Base-by-base conservation (phyloP, 2,113 vertebrate species). In the Okapia johnstoni region DNA sequence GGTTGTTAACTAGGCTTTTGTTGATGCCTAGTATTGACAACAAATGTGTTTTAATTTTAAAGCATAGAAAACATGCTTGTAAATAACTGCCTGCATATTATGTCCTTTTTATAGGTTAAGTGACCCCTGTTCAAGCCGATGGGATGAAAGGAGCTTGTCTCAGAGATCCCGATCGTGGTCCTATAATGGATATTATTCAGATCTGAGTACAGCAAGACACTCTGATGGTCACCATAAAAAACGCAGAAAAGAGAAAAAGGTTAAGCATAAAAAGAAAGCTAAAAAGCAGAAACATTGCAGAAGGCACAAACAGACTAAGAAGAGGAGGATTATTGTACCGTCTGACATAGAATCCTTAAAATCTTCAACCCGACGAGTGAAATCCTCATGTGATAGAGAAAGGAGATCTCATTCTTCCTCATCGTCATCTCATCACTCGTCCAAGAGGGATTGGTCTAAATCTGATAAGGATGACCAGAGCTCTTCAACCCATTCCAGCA, bases 251-350 rank as follows among this genome's bases (percentile, higher is more conserved):
- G 99, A 99, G 97, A 99, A 99, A 97, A 99, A 99, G 95, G 91
- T 98, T 90, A 99, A 99, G 80, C 99, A 98, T 90, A 99, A 99
- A 98, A 99, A 99, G 98, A 99, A 99, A 97, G 98, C 99, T 30
- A 99, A 99, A 98, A 99, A 99, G 98, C 99, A 98, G 52, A 99
- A 99, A 81, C 99, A 99, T 83, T 98, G 98, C 88, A 99, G 99
- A 98, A 99, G 99, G 95, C 99, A 99, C 97, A 99, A 99, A 58
- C 99, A 99, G 98, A 98, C 66, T 0, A 99, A 99, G 97, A 98
- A 98, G 66, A 99, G 98, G 96, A 99, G 98, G 96, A 95, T 98
- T 0, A 89, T 98, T 0, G 80, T 97, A 2, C 98, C 96, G 0
- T 99, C 99, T 43, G 99, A 99, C 19, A 96, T 97, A 15, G 99